Evolutionary conservation across 2,888 invertebrate species (phyloP), one percentile per base, ranked within the genome.

Genomic region (Aleiodes testaceus): DNA sequence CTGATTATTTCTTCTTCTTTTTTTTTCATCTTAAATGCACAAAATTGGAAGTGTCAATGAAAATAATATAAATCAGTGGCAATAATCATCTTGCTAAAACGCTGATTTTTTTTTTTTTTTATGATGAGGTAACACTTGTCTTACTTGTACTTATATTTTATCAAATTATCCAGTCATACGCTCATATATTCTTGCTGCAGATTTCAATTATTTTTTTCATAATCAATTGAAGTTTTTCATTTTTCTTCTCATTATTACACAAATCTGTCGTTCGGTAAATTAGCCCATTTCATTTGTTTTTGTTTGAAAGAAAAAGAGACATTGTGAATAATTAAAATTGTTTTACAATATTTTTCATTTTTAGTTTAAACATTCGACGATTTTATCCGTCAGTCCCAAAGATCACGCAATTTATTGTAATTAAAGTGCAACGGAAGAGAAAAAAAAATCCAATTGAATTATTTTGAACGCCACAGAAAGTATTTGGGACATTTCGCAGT

Each of bases 71-170:
- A 70, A 78, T 79, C 80, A 79, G 79, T 84, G 82, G 81, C 79
- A 81, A 63, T 18, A 79, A 80, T 82, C 80, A 79, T 79, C 79
- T 79, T 75, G 78, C 81, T 79, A 78, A 75, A 79, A 80, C 81
- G 82, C 81, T 82, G 83, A 80, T 53, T 66, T 74, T n/a, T n/a
- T n/a, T n/a, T n/a, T n/a, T n/a, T n/a, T n/a, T n/a, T 74, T 61
- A 87, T 86, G 86, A 87, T 87, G 87, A 88, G 87, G 87, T 87
- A 88, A 88, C 87, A 87, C 84, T 87, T 87, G 87, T 87, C 87
- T 87, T 87, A 87, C 84, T 87, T 87, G 87, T 87, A 87, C 87
- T 87, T 87, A 63, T 26, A 87, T 84, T 85, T 85, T 87, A 87
- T 87, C 86, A 87, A 87, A 87, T 87, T 86, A 86, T 86, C 87